Evolutionary conservation across 2,113 vertebrate genomes (phyloP).

Genomic region (Origma solitaria): DNA sequence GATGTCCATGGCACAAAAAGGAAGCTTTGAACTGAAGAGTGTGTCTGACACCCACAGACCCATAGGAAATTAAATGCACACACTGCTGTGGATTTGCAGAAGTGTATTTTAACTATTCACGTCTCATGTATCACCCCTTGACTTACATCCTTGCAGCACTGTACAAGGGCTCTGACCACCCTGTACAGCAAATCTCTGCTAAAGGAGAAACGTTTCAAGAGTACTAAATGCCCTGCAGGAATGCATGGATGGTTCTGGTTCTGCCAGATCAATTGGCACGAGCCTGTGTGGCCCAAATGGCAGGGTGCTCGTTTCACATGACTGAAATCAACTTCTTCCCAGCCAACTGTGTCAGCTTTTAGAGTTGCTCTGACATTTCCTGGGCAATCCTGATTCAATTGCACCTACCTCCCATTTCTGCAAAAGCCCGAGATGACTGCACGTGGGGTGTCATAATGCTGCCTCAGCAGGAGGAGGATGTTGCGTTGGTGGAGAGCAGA

Average conservation of each 20-base stretch:
- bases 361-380: background rate
- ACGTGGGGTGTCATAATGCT: background rate
- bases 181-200: background rate
- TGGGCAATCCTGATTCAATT: background rate
- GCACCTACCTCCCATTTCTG: background rate
- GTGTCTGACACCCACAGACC: background rate
- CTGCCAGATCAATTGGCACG: background rate
- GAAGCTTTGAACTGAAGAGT: background rate
- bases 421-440: background rate
- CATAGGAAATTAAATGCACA: background rate
- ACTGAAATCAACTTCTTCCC: background rate
- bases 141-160: background rate
- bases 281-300: background rate
- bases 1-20: background rate
- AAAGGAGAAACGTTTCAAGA: background rate
- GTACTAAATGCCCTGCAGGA: background rate
- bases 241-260: background rate
- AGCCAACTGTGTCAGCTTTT: background rate
- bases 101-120: background rate
- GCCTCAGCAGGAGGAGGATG: constrained; percentile 23
- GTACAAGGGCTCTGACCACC: background rate
- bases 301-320: background rate
- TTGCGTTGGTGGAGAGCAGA: constrained; percentile 23
- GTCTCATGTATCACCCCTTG: background rate
- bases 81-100: background rate